Evolutionary conservation across 2,113 vertebrate genomes (phyloP).

Genomic region (Grammomys dolichurus): DNA sequence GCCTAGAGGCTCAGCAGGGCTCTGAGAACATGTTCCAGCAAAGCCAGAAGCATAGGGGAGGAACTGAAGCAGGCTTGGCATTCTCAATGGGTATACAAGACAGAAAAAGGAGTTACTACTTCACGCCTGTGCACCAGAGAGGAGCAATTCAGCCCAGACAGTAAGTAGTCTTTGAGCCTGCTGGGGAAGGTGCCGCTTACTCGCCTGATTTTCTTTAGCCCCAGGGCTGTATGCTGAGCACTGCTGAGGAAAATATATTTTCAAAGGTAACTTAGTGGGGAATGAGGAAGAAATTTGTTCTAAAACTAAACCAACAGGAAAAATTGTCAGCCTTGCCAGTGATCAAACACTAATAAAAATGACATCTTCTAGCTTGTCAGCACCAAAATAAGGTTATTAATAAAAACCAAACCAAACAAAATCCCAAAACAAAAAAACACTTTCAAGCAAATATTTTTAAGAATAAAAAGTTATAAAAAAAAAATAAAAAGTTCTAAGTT

Average conservation of each 20-base stretch:
- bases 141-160: not conserved
- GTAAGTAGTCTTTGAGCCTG: not conserved
- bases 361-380: not conserved
- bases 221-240: not conserved
- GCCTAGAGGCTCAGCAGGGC: constrained; percentile 7
- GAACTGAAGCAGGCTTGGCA: not conserved
- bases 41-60: not conserved
- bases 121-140: not conserved
- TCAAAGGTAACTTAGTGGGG: not conserved
- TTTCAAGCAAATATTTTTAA: not conserved
- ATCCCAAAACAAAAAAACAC: not conserved
- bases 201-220: not conserved
- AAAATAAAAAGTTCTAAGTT: not conserved
- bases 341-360: constrained; percentile 22
- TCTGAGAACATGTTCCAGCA: constrained; percentile 40
- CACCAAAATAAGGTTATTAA: constrained; percentile 12
- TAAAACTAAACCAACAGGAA: constrained; percentile 41
- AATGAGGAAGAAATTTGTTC: constrained; percentile 34
- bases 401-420: not conserved
- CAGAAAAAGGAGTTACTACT: not conserved
- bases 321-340: not conserved
- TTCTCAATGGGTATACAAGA: not conserved
- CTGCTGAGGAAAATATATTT: not conserved
- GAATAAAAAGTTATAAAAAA: not conserved
- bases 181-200: not conserved